Evolutionary conservation across 2,797 vertebrate species (phyloP).

Genomic region (Diceros bicornis): DNA sequence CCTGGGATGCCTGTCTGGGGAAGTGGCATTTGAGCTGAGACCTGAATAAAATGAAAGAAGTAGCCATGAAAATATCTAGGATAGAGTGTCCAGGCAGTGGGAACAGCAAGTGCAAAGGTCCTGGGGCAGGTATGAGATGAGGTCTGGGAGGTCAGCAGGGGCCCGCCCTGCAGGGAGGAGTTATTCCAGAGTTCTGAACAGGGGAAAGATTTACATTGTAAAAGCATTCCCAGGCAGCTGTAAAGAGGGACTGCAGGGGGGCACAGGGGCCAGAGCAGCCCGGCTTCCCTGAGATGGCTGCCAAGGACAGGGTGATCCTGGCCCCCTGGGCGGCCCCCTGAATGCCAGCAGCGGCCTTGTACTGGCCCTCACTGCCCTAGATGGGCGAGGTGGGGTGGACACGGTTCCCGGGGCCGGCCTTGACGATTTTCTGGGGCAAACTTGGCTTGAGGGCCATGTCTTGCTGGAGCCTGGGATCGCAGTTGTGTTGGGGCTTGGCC

Average conservation of each 20-base stretch:
- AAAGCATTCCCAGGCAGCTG: constrained; percentile 16
- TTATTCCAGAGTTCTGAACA: not conserved
- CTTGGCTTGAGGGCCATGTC: constrained; percentile 74
- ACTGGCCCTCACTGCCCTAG: not conserved
- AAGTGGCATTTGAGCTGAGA: not conserved
- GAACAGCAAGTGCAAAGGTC: constrained; percentile 48
- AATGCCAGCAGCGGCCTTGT: not conserved
- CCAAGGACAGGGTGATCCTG: not conserved
- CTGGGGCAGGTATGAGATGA: constrained; percentile 34
- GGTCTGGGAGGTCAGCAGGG: not conserved
- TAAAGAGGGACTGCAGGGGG: not conserved
- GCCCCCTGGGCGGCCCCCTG: not conserved
- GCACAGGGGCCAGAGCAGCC: not conserved
- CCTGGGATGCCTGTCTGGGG: not conserved
- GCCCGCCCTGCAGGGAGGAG: not conserved
- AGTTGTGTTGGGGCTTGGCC: constrained; percentile 86
- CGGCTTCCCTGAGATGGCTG: not conserved
- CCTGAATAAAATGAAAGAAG: not conserved
- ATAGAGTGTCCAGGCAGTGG: not conserved
- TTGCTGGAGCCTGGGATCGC: constrained; percentile 87
- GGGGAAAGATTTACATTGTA: constrained; percentile 17
- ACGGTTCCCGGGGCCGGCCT: not conserved
- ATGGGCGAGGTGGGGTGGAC: constrained; percentile 43
- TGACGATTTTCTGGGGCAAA: constrained; percentile 76
- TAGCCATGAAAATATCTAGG: too few relatives aligned